Evolutionary conservation across 2,888 invertebrate genomes (phyloP), one percentile per base, ranked within the genome.

Genomic region (Mellilla xanthometata): DNA sequence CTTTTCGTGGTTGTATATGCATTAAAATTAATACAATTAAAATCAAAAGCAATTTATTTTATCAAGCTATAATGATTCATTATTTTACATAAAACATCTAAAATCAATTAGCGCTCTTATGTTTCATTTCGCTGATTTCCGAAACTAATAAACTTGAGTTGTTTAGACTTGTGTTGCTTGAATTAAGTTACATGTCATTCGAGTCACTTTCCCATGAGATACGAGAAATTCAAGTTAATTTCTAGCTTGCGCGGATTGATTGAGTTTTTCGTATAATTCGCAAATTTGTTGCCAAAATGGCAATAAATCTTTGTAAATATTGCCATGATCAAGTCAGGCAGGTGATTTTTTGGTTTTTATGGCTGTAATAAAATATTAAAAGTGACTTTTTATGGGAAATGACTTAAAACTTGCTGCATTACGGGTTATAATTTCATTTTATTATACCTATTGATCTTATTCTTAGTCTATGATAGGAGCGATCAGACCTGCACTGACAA

Each of bases 71-170:
- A 19, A 24, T 36, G 27, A 36, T 36, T 34, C 12, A 12, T 29
- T 26, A 19, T 34, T 35, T 38, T 33, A 22, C 24, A 28, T 39
- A 41, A 35, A 39, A 42, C 31, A 43, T 5, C 24, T 11, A 44
- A 41, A 49, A 42, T 39, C 35, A 52, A 35, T 38, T 54, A 53
- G 48, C 41, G 32, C 42, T 39, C 38, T 11, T 19, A 33, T 31
- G 36, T 46, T 53, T 28, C 28, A 11, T 36, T 49, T 38, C 19
- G 12, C 27, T 35, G 27, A 49, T 49, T 27, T 62, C 59, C 52
- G 52, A 54, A 29, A 23, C n/a, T 42, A 48, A 39, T 63, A 52
- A 56, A 60, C 38, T 33, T 10, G 56, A 54, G 52, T 52, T 7
- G 58, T 35, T 34, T 32, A 11, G 3, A 53, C 22, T 5, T 34